Evolutionary conservation across 2,113 vertebrate species (phyloP).

Genomic region (Vulpes lagopus): DNA sequence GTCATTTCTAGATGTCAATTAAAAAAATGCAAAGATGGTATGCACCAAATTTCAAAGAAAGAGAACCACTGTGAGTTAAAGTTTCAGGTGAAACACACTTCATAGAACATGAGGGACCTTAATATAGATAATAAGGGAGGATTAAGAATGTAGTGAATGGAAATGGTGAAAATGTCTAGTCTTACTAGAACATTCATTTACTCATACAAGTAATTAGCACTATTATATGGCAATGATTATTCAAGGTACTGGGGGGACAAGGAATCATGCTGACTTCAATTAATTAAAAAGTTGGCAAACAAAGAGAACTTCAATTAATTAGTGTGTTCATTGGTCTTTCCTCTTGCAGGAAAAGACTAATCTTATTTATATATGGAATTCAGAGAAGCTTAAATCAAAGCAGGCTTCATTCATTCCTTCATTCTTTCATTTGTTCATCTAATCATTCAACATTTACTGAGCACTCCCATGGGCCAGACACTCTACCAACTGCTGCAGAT

Average conservation of each 20-base stretch:
- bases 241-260: slow-evolving; percentile 20
- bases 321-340: background rate
- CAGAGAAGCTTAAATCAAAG: background rate
- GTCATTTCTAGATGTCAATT: slow-evolving; percentile 4
- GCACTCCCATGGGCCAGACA: background rate
- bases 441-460: slow-evolving; percentile 18
- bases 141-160: background rate
- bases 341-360: slow-evolving; percentile 1
- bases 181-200: background rate
- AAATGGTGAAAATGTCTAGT: background rate
- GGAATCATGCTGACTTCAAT: slow-evolving; percentile 57
- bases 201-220: background rate
- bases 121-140: background rate
- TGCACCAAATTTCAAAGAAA: background rate
- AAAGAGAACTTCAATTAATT: slow-evolving; percentile 60
- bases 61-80: background rate
- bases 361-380: slow-evolving; percentile 29
- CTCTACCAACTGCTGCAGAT: background rate
- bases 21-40: background rate
- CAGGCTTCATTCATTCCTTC: background rate
- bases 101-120: background rate
- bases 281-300: slow-evolving; percentile 68
- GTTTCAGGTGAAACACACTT: background rate
- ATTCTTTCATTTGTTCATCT: background rate
- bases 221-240: background rate